A percentile compares a stretch with the other conserved stretches of the same genome.
phyloP scores from a whole-genome alignment of 1,140 invertebrate species.

The Muscidifurax raptorellus region DNA sequence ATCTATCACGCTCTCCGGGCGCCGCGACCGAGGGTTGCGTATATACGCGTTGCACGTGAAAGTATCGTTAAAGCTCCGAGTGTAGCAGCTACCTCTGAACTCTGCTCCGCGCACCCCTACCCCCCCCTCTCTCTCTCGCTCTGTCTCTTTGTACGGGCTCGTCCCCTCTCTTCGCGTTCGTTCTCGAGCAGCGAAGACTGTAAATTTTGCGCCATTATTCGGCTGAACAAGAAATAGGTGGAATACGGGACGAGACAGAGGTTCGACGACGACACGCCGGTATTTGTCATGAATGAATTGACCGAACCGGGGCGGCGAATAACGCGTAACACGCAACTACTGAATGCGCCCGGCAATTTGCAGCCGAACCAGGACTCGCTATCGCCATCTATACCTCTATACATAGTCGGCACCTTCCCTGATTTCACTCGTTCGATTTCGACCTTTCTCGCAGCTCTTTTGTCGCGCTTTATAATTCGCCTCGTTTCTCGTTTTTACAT shows the following conservation, averaged over 20 bases:
- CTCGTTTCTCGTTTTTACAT: too few relatives aligned
- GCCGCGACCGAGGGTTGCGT: background rate
- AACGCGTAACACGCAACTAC: conserved; percentile 19
- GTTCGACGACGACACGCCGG: conserved; percentile 17
- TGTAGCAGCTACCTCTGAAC: background rate
- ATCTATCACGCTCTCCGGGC: background rate
- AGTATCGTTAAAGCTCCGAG: conserved; percentile 29
- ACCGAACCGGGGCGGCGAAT: background rate
- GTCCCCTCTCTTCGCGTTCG: background rate
- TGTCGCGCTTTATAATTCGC: background rate
- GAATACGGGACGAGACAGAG: conserved; percentile 16
- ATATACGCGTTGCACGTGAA: conserved; percentile 15
- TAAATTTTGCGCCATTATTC: conserved; percentile 30
- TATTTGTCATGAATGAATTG: conserved; percentile 38
- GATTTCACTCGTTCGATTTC: too few relatives aligned
- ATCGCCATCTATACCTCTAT: background rate
- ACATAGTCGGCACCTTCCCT: too few relatives aligned
- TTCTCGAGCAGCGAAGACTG: background rate
- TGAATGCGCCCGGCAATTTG: conserved; percentile 7
- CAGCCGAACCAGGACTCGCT: background rate
- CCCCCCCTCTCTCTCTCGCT: background rate
- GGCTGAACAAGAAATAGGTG: conserved; percentile 42
- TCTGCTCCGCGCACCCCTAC: background rate
- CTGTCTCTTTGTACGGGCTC: background rate
- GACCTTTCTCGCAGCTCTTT: too few relatives aligned